A percentile compares a stretch with the other conserved stretches of the same genome.
These are phyloP conservation scores for Koerneria pararmatus DNA, from an alignment of 2,888 invertebrate species.

Conservation along the genomic window DNA sequence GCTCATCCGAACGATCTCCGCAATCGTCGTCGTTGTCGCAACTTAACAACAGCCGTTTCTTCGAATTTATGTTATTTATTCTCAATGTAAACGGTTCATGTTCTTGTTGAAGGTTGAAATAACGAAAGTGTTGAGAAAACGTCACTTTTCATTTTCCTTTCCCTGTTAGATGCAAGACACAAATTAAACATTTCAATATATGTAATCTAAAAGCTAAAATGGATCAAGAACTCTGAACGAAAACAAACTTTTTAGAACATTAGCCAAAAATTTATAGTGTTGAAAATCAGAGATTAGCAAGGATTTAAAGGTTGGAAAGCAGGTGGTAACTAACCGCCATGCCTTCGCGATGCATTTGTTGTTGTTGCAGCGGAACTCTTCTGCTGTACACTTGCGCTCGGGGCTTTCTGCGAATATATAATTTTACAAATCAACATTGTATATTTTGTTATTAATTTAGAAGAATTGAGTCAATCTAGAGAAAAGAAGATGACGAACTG, in stretches of 20 bases:
- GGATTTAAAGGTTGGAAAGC: too few relatives aligned
- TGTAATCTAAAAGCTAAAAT: too few relatives aligned
- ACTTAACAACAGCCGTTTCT: constrained; percentile 15
- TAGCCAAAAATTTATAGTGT: neutral
- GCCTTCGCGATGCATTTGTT: constrained; percentile 87
- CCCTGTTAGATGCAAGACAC: too few relatives aligned
- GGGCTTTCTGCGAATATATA: constrained; percentile 44
- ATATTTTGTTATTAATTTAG: too few relatives aligned
- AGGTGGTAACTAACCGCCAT: constrained; percentile 67
- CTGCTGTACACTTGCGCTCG: constrained; percentile 76
- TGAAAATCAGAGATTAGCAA: neutral
- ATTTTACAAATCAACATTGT: too few relatives aligned
- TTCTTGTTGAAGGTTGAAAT: neutral
- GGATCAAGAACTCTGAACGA: neutral
- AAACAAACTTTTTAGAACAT: neutral
- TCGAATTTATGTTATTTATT: neutral
- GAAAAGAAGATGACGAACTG: too few relatives aligned
- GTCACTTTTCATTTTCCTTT: neutral
- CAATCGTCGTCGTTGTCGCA: constrained; percentile 85
- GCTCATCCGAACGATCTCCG: constrained; percentile 91
- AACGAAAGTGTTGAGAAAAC: constrained; percentile 1
- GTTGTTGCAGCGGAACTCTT: constrained; percentile 87
- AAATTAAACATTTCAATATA: too few relatives aligned
- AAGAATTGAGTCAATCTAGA: too few relatives aligned
- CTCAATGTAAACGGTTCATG: neutral